Evolutionary conservation across 2,888 invertebrate genomes (phyloP), one percentile per base, ranked within the genome.

Genomic region (Dermolepida albohirtum): DNA sequence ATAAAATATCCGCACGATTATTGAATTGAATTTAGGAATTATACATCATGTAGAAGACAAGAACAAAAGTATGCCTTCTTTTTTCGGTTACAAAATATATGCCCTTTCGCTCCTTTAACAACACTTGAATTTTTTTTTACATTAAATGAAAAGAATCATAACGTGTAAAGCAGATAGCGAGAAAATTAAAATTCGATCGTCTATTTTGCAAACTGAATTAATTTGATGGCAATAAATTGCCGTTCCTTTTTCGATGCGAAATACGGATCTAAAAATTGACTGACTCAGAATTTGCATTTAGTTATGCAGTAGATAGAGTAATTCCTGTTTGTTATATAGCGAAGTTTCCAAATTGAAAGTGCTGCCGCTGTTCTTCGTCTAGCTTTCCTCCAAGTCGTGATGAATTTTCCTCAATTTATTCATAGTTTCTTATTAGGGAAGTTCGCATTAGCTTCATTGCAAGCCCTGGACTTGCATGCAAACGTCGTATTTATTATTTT

Each of bases 381-480:
- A 16, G 41, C n/a, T n/a, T 12, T 47, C 49, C 14, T 12, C 41
- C 27, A 10, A 22, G 55, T 43, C 59, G 59, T 66, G 66, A 66
- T 66, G 66, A 66, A 66, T 59, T 64, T 64, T 51, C 66, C 57
- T 57, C 59, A 66, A 66, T 66, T 66, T 66, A 66, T 66, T 66
- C 66, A 66, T 66, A 66, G 66, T 66, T 66, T 59, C 66, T 66
- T 66, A 66, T 66, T 66, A 66, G 66, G 41, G 50, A 66, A 66
- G 51, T 66, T 66, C 59, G 50, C 66, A 50, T 52, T 29, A 47
- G 59, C 27, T 51, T 59, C 66, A 66, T 66, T 66, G 59, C 57
- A 54, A 44, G 27, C 16, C 52, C 66, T 40, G 27, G 29, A 41
- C 40, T 65, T 50, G 68, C 68, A 64, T 65, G 68, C 57, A 49